These are phyloP conservation scores for Dinothrombium tinctorium DNA, from an alignment of 1,140 invertebrate genomes.

Conservation along the genomic window DNA sequence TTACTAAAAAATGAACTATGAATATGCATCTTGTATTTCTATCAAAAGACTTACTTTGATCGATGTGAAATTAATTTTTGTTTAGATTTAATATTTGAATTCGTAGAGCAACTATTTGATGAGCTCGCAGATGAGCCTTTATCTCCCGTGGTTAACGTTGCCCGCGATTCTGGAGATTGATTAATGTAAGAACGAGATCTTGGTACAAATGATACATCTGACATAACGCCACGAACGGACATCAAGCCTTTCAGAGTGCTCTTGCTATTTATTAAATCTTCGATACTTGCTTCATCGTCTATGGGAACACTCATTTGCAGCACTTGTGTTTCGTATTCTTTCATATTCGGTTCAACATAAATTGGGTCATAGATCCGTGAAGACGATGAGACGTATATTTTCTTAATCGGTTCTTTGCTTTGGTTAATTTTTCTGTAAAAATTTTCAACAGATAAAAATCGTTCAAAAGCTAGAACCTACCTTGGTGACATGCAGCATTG, in stretches of 20 bases:
- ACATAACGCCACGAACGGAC: neutral
- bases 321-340: conserved; percentile 64
- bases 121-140: too few relatives aligned
- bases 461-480: neutral
- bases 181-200: neutral
- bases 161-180: conserved; percentile 1
- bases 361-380: conserved; percentile 43
- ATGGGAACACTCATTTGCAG: conserved; percentile 53
- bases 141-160: too few relatives aligned
- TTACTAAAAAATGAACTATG: too few relatives aligned
- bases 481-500: too few relatives aligned
- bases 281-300: conserved; percentile 12
- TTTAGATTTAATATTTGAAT: too few relatives aligned
- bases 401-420: neutral
- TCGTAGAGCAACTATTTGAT: too few relatives aligned
- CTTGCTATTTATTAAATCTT: neutral
- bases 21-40: too few relatives aligned
- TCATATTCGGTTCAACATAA: conserved; percentile 47
- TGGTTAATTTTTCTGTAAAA: neutral
- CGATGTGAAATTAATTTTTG: too few relatives aligned
- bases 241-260: neutral
- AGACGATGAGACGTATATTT: conserved; percentile 29
- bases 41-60: too few relatives aligned
- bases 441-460: neutral
- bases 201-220: neutral